Evolutionary conservation across 2,888 invertebrate genomes (phyloP), one percentile per base, ranked within the genome.

Genomic region (Nowickia ferox): DNA sequence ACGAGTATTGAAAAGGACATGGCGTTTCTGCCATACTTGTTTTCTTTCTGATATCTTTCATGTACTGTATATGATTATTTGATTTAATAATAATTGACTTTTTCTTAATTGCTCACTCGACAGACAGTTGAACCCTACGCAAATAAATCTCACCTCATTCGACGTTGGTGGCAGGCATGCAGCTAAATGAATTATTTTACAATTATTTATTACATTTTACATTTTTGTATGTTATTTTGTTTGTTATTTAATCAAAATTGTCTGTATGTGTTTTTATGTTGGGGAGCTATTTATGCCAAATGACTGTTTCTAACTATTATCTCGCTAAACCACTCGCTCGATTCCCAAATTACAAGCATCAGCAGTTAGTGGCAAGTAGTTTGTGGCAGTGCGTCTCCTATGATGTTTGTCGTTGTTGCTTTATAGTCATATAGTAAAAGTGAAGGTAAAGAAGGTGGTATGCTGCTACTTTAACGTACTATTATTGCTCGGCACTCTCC

Each of bases 91-190:
- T 71, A 81, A 80, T 86, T 72, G 68, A 86, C 82, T 86, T 82
- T 87, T 87, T 84, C 84, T 84, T 79, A 84, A 86, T 84, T 78
- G 81, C 83, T 83, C 59, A 69, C 65, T 75, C 74, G 74, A 72
- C 77, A 75, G 78, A 30, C 30, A 5, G 30, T 30, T 63, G 81
- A 81, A 66, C 59, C 17, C 57, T 65, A 38, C 19, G 22, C 53
- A 76, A 69, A 66, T 66, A 71, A 80, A 48, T 72, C 40, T 71
- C 22, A 57, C 68, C 66, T 68, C 72, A 68, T 71, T 48, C 81
- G 19, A 61, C 57, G 83, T 77, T 87, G 65, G 78, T 84, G 63
- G 71, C 30, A 72, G 63, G 71, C 30, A 72, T 48, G 19, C 17
- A 17, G 30, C 46, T 15, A 76, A 86, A 86, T 87, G 68, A 87